Conservation (phyloP, 2,888 invertebrate species). For the Lepetodrilus schrolli region DNA sequence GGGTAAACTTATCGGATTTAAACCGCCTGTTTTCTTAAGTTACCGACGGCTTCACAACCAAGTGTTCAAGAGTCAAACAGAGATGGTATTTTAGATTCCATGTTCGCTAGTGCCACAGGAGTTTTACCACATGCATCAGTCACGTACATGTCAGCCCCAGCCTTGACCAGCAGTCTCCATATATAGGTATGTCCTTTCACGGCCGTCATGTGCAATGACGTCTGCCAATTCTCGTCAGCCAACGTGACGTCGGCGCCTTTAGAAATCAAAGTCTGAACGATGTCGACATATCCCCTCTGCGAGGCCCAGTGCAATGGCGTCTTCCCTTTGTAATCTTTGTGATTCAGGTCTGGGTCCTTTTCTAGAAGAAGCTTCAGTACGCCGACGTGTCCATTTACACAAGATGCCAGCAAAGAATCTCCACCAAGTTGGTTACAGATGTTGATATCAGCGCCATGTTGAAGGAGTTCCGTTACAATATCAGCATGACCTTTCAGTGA, state of each 20-base stretch:
- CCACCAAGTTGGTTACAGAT: not conserved
- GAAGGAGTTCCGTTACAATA: not conserved
- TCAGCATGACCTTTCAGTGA: not conserved
- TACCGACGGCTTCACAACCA: no score
- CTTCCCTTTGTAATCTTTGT: not conserved
- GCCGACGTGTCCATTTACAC: not conserved
- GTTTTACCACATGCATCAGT: not conserved
- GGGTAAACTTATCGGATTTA: no score
- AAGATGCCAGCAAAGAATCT: not conserved
- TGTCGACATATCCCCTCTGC: not conserved
- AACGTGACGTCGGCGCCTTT: not conserved
- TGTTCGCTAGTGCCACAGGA: slow-evolving; percentile 12
- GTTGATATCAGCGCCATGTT: not conserved
- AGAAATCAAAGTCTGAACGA: not conserved
- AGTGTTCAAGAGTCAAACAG: not conserved
- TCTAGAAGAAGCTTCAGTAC: not conserved
- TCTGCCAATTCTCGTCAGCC: not conserved
- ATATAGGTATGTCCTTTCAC: not conserved
- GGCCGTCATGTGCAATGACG: not conserved
- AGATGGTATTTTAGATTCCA: slow-evolving; percentile 7
- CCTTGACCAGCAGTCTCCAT: not conserved
- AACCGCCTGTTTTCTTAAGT: no score
- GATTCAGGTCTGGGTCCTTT: not conserved
- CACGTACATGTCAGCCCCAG: not conserved
- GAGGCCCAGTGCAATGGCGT: slow-evolving; percentile 23